Conservation (phyloP, 2,797 vertebrate species). For the Amblyraja radiata region DNA sequence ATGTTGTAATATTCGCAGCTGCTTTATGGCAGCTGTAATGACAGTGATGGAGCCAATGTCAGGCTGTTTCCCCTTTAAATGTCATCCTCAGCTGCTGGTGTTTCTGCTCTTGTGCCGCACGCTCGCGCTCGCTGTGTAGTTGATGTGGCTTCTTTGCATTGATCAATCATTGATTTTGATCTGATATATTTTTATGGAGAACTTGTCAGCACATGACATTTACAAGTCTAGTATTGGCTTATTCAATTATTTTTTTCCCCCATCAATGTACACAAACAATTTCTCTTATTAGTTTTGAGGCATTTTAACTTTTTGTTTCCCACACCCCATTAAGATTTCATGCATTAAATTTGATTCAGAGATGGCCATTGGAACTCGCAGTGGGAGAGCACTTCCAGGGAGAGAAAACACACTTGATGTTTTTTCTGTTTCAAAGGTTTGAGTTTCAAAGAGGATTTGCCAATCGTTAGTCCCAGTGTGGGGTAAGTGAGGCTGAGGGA, state of each 20-base stretch:
- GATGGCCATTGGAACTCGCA: constrained; percentile 24
- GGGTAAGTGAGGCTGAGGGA: background rate
- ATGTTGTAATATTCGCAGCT: constrained; percentile 99
- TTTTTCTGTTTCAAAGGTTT: constrained; percentile 32
- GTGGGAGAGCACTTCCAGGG: constrained; percentile 5
- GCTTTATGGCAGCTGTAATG: constrained; percentile 94
- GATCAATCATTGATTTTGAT: constrained; percentile 95
- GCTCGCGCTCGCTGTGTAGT: constrained; percentile 43
- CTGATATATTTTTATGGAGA: constrained; percentile 71
- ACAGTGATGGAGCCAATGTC: constrained; percentile 99
- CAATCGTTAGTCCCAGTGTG: background rate
- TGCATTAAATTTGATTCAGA: constrained; percentile 37
- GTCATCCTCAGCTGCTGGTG: constrained; percentile 85
- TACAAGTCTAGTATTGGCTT: constrained; percentile 15
- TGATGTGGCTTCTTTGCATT: constrained; percentile 73
- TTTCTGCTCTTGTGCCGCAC: constrained; percentile 59
- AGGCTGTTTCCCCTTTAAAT: constrained; percentile 92
- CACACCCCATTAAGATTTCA: constrained; percentile 35
- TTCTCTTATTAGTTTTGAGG: constrained; percentile 38
- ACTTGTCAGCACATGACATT: constrained; percentile 74
- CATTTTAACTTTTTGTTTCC: constrained; percentile 32
- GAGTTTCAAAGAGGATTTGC: constrained; percentile 37
- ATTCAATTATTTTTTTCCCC: constrained; percentile 35
- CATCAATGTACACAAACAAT: constrained; percentile 35
- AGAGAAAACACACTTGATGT: constrained; percentile 33